A percentile compares a stretch with the other conserved stretches of the same genome.
Evolutionary conservation across 2,797 vertebrate genomes (phyloP).

Genomic region (Ptychobarbus kaznakovi): DNA sequence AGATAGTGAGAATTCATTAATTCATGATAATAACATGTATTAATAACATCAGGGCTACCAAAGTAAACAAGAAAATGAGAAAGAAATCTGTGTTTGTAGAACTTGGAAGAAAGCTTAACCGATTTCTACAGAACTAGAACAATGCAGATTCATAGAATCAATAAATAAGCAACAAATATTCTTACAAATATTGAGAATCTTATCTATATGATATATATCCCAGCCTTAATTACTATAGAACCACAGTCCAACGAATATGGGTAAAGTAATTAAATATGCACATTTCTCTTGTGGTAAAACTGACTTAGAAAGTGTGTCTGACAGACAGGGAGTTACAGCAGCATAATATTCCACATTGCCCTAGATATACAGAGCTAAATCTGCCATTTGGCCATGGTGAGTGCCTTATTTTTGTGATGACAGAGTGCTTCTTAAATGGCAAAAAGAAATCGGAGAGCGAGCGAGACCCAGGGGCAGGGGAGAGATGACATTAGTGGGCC

Average conservation of each 20-base stretch:
- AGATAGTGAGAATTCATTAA: neutral
- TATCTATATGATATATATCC: neutral
- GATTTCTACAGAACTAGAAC: neutral
- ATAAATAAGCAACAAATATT: neutral
- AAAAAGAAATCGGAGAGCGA: slow-evolving; percentile 19
- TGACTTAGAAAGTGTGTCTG: neutral
- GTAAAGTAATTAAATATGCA: neutral
- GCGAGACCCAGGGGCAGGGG: slow-evolving; percentile 26
- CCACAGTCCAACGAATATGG: neutral
- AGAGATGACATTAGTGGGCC: slow-evolving; percentile 44
- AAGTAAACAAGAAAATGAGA: neutral
- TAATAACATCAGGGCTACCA: neutral
- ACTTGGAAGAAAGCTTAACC: neutral
- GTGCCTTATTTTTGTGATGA: slow-evolving; percentile 39
- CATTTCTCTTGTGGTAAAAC: neutral
- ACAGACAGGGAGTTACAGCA: slow-evolving; percentile 1
- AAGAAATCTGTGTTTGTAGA: neutral
- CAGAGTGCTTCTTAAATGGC: slow-evolving; percentile 30
- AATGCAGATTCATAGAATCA: neutral
- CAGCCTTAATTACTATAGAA: neutral
- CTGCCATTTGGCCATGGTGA: slow-evolving; percentile 23
- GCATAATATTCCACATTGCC: neutral
- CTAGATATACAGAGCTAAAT: slow-evolving; percentile 40
- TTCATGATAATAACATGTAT: neutral
- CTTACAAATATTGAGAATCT: neutral